Evolutionary conservation across 2,113 vertebrate species (phyloP), one percentile per base, ranked within the genome.

Genomic region (Melierax canorus): DNA sequence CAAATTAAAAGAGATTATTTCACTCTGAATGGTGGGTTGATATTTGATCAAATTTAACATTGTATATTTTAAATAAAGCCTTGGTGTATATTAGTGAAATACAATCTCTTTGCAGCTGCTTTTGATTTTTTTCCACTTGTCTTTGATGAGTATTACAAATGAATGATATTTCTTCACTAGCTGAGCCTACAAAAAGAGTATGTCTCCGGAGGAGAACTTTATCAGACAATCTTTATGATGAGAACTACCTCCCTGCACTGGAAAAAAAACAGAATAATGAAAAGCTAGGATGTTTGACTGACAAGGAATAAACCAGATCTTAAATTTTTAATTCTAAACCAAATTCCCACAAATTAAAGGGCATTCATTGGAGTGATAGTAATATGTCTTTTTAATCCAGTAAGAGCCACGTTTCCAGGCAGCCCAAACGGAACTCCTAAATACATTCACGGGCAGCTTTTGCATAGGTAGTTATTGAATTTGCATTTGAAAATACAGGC

Each of bases 1-100:
- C 94, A 98, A 97, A 98, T 97, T 72, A 96, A 92, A 84, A 94
- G 95, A 97, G 96, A 97, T 97, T 94, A 95, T 97, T 97, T 96
- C 86, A 79, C 88, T 80, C 88, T 95, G 92, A 92, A 96, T 97
- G 38, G 79, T 96, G 86, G 79, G 94, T 83, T 97, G 95, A 92
- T 96, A 88, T 94, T 95, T 98, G 96, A 98, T 97, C 90, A 97
- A 95, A 97, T 91, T 93, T 95, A 96, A 95, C 93, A 85, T 55
- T 81, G 73, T 90, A 69, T 93, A 84, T 97, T 96, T 97, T 84
- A 96, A 96, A 95, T 92, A 94, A 92, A 96, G 78, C 71, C 78
- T 79, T 50, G 75, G 62, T 97, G 58, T 93, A 34, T 96, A 95
- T 90, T 96, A 94, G 84, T 71, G 95, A 97, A 96, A 92, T 79